phyloP scores from a whole-genome alignment of 1,140 invertebrate genomes.

The Micrasema longulum region DNA sequence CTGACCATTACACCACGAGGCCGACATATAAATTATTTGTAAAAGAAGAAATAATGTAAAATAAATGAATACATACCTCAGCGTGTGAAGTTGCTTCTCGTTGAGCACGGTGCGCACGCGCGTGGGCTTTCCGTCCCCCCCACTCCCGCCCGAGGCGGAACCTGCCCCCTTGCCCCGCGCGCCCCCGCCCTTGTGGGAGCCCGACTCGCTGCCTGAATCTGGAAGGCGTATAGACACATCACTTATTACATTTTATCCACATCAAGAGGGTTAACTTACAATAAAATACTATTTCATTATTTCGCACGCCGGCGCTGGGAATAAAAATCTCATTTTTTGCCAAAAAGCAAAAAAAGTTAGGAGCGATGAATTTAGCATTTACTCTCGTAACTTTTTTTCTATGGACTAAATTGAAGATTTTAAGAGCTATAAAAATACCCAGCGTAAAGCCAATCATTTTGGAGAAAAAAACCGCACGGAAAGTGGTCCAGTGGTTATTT shows the following conservation, averaged over 20 bases:
- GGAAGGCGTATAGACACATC: slow-evolving; percentile 57
- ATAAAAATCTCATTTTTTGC: background rate
- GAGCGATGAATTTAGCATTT: too few species aligned
- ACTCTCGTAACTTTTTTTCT: too few species aligned
- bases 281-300: background rate
- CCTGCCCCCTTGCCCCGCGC: slow-evolving; percentile 71
- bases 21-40: too few species aligned
- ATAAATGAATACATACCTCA: slow-evolving; percentile 76
- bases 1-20: too few species aligned
- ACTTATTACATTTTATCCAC: slow-evolving; percentile 22
- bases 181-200: slow-evolving; percentile 82
- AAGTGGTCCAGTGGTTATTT: too few species aligned
- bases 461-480: too few species aligned
- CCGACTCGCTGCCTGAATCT: slow-evolving; percentile 88
- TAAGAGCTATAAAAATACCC: too few species aligned
- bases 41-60: too few species aligned
- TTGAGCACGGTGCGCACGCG: slow-evolving; percentile 97
- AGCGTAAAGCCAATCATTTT: too few species aligned
- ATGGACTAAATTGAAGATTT: too few species aligned
- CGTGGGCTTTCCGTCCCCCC: slow-evolving; percentile 94
- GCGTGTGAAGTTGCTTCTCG: slow-evolving; percentile 97
- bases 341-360: too few species aligned
- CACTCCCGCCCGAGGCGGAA: slow-evolving; percentile 73
- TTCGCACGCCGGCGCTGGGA: background rate
- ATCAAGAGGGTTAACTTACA: background rate